Evolutionary conservation across 1,140 invertebrate species (phyloP).

Genomic region (Megalopta genalis): DNA sequence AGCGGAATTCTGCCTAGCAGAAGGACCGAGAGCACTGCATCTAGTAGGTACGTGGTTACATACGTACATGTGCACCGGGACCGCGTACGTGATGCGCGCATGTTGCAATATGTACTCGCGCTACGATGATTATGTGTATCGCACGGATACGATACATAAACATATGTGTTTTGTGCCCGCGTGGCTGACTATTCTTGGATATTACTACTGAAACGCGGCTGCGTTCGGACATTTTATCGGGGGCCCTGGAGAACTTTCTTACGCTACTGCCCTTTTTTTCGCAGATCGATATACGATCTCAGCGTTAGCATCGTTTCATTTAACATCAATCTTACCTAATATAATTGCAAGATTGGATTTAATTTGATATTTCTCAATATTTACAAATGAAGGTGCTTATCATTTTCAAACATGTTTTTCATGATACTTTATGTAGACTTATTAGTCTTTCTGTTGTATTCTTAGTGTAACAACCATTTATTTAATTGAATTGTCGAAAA

Average conservation of each 20-base stretch:
- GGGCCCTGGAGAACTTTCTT: constrained; percentile 24
- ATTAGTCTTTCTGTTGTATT: too few species aligned
- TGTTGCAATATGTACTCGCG: constrained; percentile 45
- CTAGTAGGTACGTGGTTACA: constrained; percentile 63
- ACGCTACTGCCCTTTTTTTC: constrained; percentile 16
- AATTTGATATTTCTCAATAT: too few species aligned
- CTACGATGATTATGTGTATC: constrained; percentile 57
- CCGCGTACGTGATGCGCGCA: constrained; percentile 57
- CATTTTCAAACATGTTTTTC: too few species aligned
- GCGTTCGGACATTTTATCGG: constrained; percentile 17
- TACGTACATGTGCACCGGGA: constrained; percentile 65
- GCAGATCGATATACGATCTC: too few species aligned
- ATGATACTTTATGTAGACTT: too few species aligned
- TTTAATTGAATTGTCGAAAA: too few species aligned
- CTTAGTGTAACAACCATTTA: too few species aligned
- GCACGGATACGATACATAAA: constrained; percentile 23
- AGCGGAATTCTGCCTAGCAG: constrained; percentile 69
- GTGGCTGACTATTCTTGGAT: constrained; percentile 39
- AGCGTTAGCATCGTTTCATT: too few species aligned
- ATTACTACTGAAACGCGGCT: constrained; percentile 47
- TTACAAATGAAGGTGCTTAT: too few species aligned
- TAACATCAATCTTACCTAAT: too few species aligned
- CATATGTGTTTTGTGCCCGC: background rate
- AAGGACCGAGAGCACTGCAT: constrained; percentile 63
- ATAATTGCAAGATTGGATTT: too few species aligned